Percentiles rank a stretch among this genome's conserved stretches.
Conservation (phyloP, 2,113 vertebrate genomes). For the Phodopus roborovskii region DNA sequence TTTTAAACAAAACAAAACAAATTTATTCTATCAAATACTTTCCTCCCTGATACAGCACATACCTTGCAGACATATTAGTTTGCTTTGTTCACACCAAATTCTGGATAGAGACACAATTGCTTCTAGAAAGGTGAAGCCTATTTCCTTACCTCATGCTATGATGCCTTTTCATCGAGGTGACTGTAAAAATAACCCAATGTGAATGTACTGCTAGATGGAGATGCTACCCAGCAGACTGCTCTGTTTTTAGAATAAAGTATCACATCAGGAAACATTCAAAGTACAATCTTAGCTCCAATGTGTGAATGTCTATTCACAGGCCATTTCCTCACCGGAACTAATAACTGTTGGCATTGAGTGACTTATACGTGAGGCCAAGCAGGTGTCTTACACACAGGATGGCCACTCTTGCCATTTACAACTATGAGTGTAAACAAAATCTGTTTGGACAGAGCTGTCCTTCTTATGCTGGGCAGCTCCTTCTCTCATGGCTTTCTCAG, state of each 20-base stretch:
- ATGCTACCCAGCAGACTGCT: not conserved
- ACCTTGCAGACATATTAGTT: conserved; percentile 17
- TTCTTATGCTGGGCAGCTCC: not conserved
- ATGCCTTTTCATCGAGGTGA: conserved; percentile 40
- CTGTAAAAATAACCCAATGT: conserved; percentile 64
- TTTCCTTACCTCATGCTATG: conserved; percentile 13
- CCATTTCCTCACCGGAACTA: not conserved
- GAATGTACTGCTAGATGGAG: conserved; percentile 40
- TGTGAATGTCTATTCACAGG: conserved; percentile 44
- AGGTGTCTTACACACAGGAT: conserved; percentile 44
- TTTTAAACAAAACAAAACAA: not conserved
- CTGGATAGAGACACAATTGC: conserved; percentile 43
- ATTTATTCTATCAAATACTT: conserved; percentile 14
- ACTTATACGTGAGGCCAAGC: conserved; percentile 58
- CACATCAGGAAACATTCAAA: conserved; percentile 56
- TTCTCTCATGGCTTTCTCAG: not conserved
- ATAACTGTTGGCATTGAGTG: conserved; percentile 53
- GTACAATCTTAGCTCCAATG: conserved; percentile 60
- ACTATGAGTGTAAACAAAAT: not conserved
- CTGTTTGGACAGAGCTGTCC: not conserved
- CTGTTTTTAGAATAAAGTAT: conserved; percentile 60
- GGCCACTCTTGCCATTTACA: not conserved
- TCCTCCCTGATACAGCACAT: not conserved
- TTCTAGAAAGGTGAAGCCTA: conserved; percentile 53
- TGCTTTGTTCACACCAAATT: conserved; percentile 16